Evolutionary conservation across 2,888 invertebrate genomes (phyloP).

Genomic region (Drosophila ustulata): DNA sequence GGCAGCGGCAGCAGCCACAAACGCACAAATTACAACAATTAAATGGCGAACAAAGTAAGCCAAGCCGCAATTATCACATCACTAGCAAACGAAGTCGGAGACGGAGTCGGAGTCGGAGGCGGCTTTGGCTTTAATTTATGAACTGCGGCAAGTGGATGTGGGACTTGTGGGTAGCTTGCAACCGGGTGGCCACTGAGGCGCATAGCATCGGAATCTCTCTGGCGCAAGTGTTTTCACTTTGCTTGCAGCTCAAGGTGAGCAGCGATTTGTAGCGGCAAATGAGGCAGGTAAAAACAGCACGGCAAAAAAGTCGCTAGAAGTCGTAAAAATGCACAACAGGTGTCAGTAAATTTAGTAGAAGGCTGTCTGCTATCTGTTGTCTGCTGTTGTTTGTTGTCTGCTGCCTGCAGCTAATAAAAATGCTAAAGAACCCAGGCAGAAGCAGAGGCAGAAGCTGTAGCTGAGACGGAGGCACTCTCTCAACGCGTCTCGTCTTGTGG

Average conservation of each 20-base stretch:
- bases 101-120: constrained; percentile 14
- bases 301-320: constrained; percentile 22
- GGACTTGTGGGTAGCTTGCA: constrained; percentile 18
- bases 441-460: background rate
- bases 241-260: constrained; percentile 55
- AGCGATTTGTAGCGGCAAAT: constrained; percentile 63
- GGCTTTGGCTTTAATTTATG: constrained; percentile 73
- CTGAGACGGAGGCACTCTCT: constrained; percentile 5
- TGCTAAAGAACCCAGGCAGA: constrained; percentile 4
- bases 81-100: constrained; percentile 50
- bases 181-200: constrained; percentile 61
- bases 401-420: constrained; percentile 25
- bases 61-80: constrained; percentile 79
- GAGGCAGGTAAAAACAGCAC: constrained; percentile 50
- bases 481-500: background rate
- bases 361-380: background rate
- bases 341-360: constrained; percentile 48
- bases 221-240: constrained; percentile 45
- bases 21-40: constrained; percentile 80
- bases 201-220: constrained; percentile 45
- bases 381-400: background rate
- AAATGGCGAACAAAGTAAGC: constrained; percentile 79
- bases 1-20: constrained; percentile 28
- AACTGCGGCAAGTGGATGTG: constrained; percentile 64
- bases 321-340: constrained; percentile 47